Evolutionary conservation across 2,888 invertebrate genomes (phyloP).

Genomic region (Lasiommata megera): DNA sequence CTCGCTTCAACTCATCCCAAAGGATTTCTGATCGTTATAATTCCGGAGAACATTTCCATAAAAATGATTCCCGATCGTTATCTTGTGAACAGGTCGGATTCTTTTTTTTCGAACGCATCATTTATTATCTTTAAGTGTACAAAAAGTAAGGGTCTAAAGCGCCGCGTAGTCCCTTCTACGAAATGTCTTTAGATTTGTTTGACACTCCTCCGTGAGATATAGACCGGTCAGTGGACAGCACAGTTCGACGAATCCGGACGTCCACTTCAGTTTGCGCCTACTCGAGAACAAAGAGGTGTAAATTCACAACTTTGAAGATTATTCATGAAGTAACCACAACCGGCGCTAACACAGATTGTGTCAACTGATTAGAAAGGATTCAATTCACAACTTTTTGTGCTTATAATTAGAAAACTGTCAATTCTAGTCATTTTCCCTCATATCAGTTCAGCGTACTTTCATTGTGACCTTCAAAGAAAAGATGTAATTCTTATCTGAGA

Average conservation of each 20-base stretch:
- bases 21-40: constrained; percentile 77
- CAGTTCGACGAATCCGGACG: constrained; percentile 59
- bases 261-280: constrained; percentile 44
- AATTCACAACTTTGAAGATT: constrained; percentile 51
- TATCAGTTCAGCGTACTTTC: not conserved
- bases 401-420: not conserved
- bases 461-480: constrained; percentile 2
- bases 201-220: constrained; percentile 76
- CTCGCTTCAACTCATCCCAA: constrained; percentile 74
- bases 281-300: constrained; percentile 64
- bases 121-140: constrained; percentile 78
- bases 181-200: constrained; percentile 72
- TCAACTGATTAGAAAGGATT: constrained; percentile 13
- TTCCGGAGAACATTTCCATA: constrained; percentile 78
- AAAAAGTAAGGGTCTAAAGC: constrained; percentile 73
- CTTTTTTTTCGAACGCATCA: constrained; percentile 75
- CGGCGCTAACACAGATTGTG: constrained; percentile 25
- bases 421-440: not conserved
- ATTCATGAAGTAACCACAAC: constrained; percentile 26
- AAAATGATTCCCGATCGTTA: constrained; percentile 78
- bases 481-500: constrained; percentile 1
- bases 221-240: constrained; percentile 62
- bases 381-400: not conserved
- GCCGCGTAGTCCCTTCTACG: constrained; percentile 77
- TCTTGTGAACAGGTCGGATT: constrained; percentile 77